These are phyloP conservation scores for Mesitornis unicolor DNA, from an alignment of 2,113 vertebrate genomes.

Conservation along the genomic window DNA sequence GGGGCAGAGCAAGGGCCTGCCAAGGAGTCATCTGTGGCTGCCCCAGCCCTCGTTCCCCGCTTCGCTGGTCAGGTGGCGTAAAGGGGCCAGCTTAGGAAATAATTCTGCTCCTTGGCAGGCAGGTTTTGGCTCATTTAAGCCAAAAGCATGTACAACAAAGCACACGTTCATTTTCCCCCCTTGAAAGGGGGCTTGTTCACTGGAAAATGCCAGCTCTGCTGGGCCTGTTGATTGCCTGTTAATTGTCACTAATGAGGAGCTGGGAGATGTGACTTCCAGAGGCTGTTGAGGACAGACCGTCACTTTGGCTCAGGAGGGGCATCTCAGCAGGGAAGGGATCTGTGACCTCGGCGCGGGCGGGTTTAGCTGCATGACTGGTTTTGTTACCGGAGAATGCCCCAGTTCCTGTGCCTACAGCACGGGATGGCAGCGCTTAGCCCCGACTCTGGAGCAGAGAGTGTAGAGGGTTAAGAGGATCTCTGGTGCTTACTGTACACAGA, in stretches of 20 bases:
- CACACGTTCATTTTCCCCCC: not conserved
- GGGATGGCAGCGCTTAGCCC: not conserved
- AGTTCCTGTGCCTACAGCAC: not conserved
- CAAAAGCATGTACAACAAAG: not conserved
- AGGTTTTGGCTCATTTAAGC: not conserved
- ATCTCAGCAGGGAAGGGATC: not conserved
- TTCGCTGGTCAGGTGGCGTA: not conserved
- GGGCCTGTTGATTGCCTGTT: slow-evolving; percentile 49
- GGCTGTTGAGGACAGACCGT: slow-evolving; percentile 19
- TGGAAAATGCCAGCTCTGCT: slow-evolving; percentile 15
- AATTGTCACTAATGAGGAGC: slow-evolving; percentile 72
- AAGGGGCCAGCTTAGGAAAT: not conserved
- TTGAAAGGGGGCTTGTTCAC: slow-evolving; percentile 38
- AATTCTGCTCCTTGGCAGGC: not conserved
- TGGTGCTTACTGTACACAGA: not conserved
- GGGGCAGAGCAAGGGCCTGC: not conserved
- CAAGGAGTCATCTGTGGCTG: not conserved
- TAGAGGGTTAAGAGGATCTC: slow-evolving; percentile 42
- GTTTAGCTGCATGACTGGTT: not conserved
- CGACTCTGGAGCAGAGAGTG: accelerated
- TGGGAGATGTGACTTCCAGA: slow-evolving; percentile 14
- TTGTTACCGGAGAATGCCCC: not conserved
- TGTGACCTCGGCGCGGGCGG: not conserved
- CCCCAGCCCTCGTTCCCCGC: not conserved
- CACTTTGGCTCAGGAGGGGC: not conserved